Evolutionary conservation across 2,113 vertebrate genomes (phyloP).

Genomic region (Pseudorhombus dupliciocellatus): DNA sequence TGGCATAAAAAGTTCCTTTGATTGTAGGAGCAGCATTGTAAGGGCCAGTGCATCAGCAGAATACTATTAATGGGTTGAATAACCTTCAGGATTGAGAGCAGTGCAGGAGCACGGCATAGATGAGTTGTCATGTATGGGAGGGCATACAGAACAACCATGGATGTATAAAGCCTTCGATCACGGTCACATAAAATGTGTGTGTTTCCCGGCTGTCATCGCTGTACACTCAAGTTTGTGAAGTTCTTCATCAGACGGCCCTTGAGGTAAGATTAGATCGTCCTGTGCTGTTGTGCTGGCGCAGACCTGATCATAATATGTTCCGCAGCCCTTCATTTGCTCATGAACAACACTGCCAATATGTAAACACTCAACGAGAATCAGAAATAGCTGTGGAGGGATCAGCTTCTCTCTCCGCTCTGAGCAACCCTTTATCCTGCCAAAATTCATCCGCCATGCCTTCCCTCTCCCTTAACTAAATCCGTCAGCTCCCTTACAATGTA

Average conservation of each 20-base stretch:
- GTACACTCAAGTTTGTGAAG: not conserved
- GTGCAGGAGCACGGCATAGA: too few species aligned
- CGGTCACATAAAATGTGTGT: not conserved
- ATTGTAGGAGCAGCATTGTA: too few species aligned
- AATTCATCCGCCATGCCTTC: conserved; percentile 73
- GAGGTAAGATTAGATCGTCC: conserved; percentile 12
- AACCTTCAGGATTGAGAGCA: too few species aligned
- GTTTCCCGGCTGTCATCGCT: not conserved
- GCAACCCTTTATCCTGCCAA: conserved; percentile 78
- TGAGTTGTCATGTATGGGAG: too few species aligned
- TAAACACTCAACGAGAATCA: conserved; percentile 60
- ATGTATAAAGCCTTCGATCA: conserved; percentile 3
- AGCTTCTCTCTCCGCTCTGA: conserved; percentile 54
- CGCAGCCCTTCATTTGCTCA: conserved; percentile 18
- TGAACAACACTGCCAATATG: conserved; percentile 38
- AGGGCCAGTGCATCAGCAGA: too few species aligned
- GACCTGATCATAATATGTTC: conserved; percentile 31
- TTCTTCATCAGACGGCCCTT: not conserved
- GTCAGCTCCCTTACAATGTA: conserved; percentile 71
- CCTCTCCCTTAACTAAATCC: conserved; percentile 75
- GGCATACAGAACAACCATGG: too few species aligned
- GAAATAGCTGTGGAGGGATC: conserved; percentile 66
- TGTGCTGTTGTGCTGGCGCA: conserved; percentile 17
- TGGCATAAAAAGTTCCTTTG: too few species aligned
- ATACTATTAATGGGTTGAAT: too few species aligned